These are phyloP conservation scores for Tipula confusa DNA, from an alignment of 2,888 invertebrate genomes.

Conservation along the genomic window DNA sequence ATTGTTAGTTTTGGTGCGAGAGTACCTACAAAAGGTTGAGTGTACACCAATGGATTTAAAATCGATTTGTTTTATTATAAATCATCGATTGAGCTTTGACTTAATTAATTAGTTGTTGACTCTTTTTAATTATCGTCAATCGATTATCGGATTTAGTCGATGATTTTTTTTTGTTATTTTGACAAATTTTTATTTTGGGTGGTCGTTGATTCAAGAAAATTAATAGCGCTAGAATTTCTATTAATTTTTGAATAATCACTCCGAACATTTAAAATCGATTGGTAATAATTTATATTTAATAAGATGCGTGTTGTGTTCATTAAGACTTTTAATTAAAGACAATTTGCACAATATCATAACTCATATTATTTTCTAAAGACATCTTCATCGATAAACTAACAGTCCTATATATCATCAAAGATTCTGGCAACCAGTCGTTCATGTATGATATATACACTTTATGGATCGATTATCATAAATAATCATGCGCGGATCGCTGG, in stretches of 20 bases:
- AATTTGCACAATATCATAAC: background rate
- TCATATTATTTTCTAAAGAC: background rate
- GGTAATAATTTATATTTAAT: background rate
- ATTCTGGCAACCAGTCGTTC: background rate
- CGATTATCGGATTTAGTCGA: background rate
- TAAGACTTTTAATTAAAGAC: background rate
- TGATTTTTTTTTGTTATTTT: background rate
- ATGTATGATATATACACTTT: background rate
- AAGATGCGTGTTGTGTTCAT: background rate
- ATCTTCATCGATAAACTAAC: background rate
- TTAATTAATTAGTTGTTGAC: background rate
- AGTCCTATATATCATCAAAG: background rate
- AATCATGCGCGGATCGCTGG: background rate
- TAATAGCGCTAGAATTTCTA: background rate
- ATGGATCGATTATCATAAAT: background rate
- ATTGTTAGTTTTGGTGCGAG: background rate
- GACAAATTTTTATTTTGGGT: background rate
- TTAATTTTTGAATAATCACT: background rate
- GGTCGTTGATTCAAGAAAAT: background rate
- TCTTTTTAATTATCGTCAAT: background rate
- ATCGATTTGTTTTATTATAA: background rate
- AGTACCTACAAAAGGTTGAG: background rate
- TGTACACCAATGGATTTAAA: background rate
- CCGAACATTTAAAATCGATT: background rate
- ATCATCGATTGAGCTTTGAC: background rate